These are phyloP conservation scores for Pyrgilauda ruficollis DNA, from an alignment of 2,113 vertebrate species.

Conservation along the genomic window DNA sequence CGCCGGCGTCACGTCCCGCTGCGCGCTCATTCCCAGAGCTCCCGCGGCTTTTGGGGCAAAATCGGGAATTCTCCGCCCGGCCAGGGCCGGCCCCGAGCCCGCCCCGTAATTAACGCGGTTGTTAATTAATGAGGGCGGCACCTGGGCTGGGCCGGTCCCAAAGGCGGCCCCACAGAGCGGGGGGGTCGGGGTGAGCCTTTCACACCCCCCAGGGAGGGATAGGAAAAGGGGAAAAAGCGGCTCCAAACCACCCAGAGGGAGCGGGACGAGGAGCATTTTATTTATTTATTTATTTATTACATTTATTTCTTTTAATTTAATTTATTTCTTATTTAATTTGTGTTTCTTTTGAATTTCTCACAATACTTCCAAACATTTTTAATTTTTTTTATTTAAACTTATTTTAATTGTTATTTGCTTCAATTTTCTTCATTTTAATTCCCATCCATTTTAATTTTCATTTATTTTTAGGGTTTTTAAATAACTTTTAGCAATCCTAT, in stretches of 20 bases:
- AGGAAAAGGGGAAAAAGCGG: neutral
- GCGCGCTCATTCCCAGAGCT: slow-evolving; percentile 28
- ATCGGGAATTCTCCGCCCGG: neutral
- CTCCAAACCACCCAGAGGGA: fast-evolving
- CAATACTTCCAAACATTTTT: fast-evolving
- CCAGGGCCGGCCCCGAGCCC: neutral
- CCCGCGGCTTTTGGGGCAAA: neutral
- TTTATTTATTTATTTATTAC: too few relatives aligned
- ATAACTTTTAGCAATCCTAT: neutral
- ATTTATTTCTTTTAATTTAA: too few relatives aligned
- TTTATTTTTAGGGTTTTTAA: fast-evolving
- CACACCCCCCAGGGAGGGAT: neutral
- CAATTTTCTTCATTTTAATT: too few relatives aligned
- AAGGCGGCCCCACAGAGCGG: too few relatives aligned
- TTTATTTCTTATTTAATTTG: too few relatives aligned
- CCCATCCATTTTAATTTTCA: too few relatives aligned
- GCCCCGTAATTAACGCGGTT: neutral
- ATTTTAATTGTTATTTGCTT: fast-evolving
- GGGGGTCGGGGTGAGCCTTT: fast-evolving
- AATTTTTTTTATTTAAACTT: neutral
- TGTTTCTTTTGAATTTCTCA: neutral
- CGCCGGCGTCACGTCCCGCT: slow-evolving; percentile 74
- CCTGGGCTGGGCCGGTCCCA: neutral
- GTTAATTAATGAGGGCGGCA: neutral
- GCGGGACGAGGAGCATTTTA: neutral